phyloP scores from a whole-genome alignment of 2,888 invertebrate genomes.

The Podabrus alpinus region DNA sequence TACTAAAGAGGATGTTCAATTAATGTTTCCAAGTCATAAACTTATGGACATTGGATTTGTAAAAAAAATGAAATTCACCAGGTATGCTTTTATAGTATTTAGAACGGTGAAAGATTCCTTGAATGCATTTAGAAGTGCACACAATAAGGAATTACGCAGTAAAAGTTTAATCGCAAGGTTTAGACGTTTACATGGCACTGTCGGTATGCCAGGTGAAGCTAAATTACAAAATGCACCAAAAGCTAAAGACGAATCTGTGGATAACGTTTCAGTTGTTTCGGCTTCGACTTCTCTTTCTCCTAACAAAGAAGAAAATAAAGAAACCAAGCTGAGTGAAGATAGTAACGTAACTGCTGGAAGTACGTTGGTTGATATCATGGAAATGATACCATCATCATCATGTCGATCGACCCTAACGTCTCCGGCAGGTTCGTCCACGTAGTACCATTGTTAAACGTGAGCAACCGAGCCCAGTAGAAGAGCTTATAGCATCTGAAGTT shows the following conservation, averaged over 20 bases:
- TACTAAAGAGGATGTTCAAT: constrained; percentile 65
- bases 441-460: constrained; percentile 8
- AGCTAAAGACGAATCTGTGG: not conserved
- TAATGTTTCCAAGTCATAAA: constrained; percentile 63
- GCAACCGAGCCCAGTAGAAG: not conserved
- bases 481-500: not conserved
- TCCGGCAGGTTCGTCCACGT: not conserved
- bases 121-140: constrained; percentile 64
- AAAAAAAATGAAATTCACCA: constrained; percentile 68
- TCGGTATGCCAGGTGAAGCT: constrained; percentile 62
- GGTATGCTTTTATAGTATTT: constrained; percentile 70
- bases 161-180: constrained; percentile 69
- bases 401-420: not conserved
- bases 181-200: constrained; percentile 63
- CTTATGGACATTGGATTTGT: constrained; percentile 70
- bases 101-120: constrained; percentile 64
- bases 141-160: constrained; percentile 63
- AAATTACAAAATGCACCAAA: constrained; percentile 46
- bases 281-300: not conserved
- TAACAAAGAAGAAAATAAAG: not conserved
- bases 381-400: not conserved
- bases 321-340: not conserved
- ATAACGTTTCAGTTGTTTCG: not conserved
- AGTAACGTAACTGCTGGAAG: not conserved
- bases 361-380: not conserved